These are phyloP conservation scores for Pentamera pediparva DNA, from an alignment of 53 echinoderm and acorn worm genomes.

Conservation along the genomic window DNA sequence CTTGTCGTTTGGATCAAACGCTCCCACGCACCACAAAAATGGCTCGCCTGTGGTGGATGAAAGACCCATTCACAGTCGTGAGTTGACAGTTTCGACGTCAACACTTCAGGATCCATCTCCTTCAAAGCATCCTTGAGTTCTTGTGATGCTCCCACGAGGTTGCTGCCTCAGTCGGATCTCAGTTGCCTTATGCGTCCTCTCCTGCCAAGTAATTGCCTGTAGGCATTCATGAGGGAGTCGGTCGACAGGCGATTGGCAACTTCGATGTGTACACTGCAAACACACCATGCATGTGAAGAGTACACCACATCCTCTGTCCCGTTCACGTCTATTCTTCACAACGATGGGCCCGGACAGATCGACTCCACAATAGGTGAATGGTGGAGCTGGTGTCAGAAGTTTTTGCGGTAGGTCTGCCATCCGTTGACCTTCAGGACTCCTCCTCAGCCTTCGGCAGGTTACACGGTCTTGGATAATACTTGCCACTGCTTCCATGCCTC, in stretches of 20 bases:
- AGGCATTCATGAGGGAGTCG: slow-evolving; percentile 44
- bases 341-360: slow-evolving; percentile 24
- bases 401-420: slow-evolving; percentile 30
- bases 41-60: slow-evolving; percentile 26
- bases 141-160: slow-evolving; percentile 36
- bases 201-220: slow-evolving; percentile 32
- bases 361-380: slow-evolving; percentile 25
- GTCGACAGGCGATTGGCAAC: slow-evolving; percentile 26
- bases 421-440: neutral
- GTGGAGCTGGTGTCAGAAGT: neutral
- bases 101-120: slow-evolving; percentile 34
- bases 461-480: slow-evolving; percentile 26
- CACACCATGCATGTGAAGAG: slow-evolving; percentile 44
- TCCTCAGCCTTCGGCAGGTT: slow-evolving; percentile 12
- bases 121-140: slow-evolving; percentile 39
- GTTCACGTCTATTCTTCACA: slow-evolving; percentile 21
- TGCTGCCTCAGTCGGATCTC: slow-evolving; percentile 39
- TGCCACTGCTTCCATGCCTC: slow-evolving; percentile 16
- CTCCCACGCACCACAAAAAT: slow-evolving; percentile 31
- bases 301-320: slow-evolving; percentile 34
- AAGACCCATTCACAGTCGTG: slow-evolving; percentile 5
- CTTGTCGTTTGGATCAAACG: neutral
- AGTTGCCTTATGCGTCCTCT: slow-evolving; percentile 34
- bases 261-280: slow-evolving; percentile 43
- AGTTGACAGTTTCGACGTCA: neutral